phyloP scores from a whole-genome alignment of 1,140 invertebrate genomes.

The Drosophila azteca region DNA sequence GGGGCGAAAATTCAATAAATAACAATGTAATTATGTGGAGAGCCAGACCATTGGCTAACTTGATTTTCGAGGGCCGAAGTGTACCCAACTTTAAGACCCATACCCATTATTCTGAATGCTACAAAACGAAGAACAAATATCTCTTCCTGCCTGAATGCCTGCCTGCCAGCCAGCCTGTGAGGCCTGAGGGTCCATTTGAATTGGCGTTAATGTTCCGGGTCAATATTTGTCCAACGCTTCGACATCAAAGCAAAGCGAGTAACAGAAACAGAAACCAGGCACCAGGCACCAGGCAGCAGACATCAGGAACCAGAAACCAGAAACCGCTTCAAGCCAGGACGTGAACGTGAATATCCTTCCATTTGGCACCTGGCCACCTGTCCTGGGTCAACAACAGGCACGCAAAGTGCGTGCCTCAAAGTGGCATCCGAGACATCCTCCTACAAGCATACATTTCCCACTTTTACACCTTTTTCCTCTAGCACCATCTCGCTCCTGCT shows the following conservation, averaged over 20 bases:
- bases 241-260: conserved; percentile 59
- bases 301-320: conserved; percentile 4
- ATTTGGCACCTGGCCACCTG: conserved; percentile 20
- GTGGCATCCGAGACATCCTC: conserved; percentile 1
- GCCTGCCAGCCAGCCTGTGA: conserved; percentile 18
- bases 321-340: conserved; percentile 16
- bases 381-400: conserved; percentile 56
- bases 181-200: conserved; percentile 32
- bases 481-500: neutral
- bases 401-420: conserved; percentile 37
- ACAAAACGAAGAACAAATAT: conserved; percentile 33
- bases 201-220: conserved; percentile 63
- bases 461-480: conserved; percentile 39
- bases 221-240: conserved; percentile 64
- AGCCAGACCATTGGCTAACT: conserved; percentile 45
- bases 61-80: conserved; percentile 31
- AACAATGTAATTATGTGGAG: conserved; percentile 77
- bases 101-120: conserved; percentile 9
- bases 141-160: conserved; percentile 5
- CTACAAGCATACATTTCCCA: neutral
- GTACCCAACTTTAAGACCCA: conserved; percentile 6
- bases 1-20: conserved; percentile 75
- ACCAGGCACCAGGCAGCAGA: conserved; percentile 1
- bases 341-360: conserved; percentile 47
- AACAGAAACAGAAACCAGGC: neutral